Percentiles rank a stretch among this genome's conserved stretches.
Conservation (phyloP, 2,797 vertebrate species). For the Callimico goeldii region DNA sequence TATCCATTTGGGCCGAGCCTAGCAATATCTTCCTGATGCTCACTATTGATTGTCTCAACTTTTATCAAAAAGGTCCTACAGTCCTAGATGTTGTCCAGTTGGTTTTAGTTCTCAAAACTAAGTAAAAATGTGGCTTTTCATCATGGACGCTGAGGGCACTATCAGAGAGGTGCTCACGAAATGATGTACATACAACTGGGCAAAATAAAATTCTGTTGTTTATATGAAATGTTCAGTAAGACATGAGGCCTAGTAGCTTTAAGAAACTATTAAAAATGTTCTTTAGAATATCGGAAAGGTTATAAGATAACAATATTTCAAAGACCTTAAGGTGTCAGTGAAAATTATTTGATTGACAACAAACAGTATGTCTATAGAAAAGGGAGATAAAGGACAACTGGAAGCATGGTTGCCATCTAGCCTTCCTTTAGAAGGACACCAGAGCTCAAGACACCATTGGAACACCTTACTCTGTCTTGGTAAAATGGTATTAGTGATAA, state of each 20-base stretch:
- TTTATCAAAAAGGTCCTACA: background rate
- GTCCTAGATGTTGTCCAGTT: background rate
- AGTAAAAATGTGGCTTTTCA: background rate
- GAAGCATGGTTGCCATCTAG: background rate
- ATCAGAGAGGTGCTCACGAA: background rate
- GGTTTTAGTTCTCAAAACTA: background rate
- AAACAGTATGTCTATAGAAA: background rate
- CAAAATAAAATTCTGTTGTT: background rate
- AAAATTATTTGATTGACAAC: background rate
- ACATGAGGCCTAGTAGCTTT: background rate
- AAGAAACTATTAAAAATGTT: background rate
- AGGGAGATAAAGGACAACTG: background rate
- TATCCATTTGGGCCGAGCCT: background rate
- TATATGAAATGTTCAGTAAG: background rate
- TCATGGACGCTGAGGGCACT: background rate
- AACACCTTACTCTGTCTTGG: background rate
- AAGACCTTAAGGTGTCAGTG: background rate
- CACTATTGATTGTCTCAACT: background rate
- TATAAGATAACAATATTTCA: background rate
- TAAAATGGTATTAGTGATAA: background rate
- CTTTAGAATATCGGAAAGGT: background rate
- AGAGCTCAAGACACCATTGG: background rate
- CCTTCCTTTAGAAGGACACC: background rate
- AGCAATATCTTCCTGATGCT: background rate
- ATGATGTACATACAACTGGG: background rate